Evolutionary conservation across 2,888 invertebrate species (phyloP), one percentile per base, ranked within the genome.

Genomic region (Hybos culiciformis): DNA sequence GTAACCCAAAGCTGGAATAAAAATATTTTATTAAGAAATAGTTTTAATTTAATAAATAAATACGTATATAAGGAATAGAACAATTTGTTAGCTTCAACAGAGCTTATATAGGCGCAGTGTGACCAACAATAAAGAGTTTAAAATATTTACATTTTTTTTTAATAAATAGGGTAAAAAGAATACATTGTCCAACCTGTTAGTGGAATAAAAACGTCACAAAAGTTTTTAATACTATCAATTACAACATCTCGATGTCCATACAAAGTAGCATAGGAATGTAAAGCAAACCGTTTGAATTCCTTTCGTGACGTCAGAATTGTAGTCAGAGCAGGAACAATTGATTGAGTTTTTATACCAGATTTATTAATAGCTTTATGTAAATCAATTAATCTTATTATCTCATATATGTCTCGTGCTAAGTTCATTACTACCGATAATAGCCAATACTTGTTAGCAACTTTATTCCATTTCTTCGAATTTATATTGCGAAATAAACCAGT

Each of bases 181-280:
- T n/a, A n/a, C n/a, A n/a, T n/a, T n/a, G n/a, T n/a, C n/a, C n/a
- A n/a, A n/a, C n/a, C n/a, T 44, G 83, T 79, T 48, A 92, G 66
- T 0, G 92, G 92, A 58, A 93, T 83, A 54, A 88, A 83, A 43
- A 92, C 63, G 64, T 93, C 92, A 67, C 87, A 87, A 8, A 75
- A 66, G 69, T 93, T 92, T 62, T 88, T 91, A 5, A 86, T 57
- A 1, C 83, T 80, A 66, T 93, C 92, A 49, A 90, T 71, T 44
- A 83, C 71, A 9, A 92, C 70, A 61, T 80, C 78, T 54, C 76
- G 77, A 55, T 77, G 63, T 1, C 53, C 55, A 39, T 60, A 49
- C 19, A 64, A 19, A 12, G 58, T 32, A 1, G 50, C 48, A 34
- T 58, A 64, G 0, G 62, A 62, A 11, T 58, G 53, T 33, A 63